A percentile compares a stretch with the other conserved stretches of the same genome.
phyloP scores from a whole-genome alignment of 2,113 vertebrate species.

The Blennius ocellaris region DNA sequence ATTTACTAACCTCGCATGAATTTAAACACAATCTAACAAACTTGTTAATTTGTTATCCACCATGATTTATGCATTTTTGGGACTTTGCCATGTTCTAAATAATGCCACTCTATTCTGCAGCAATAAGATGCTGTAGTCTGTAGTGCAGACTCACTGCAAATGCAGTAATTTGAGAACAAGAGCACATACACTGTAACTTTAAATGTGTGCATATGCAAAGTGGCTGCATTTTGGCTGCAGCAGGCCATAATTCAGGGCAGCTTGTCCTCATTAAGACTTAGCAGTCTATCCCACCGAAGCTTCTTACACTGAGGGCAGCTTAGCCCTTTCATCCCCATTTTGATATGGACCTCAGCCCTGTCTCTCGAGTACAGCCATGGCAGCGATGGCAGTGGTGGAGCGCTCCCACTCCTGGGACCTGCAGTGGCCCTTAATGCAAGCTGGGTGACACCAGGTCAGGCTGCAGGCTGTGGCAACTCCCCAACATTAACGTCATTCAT shows the following conservation, averaged over 20 bases:
- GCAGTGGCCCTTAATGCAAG: slow-evolving; percentile 28
- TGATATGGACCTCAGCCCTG: slow-evolving; percentile 64
- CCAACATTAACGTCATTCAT: slow-evolving; percentile 44
- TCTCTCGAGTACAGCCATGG: slow-evolving; percentile 22
- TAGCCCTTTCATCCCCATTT: slow-evolving; percentile 69
- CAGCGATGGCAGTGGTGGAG: slow-evolving; percentile 26
- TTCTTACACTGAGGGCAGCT: slow-evolving; percentile 68
- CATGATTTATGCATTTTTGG: neutral
- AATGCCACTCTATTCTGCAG: too few species aligned
- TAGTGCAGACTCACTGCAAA: neutral
- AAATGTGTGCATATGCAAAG: slow-evolving; percentile 19
- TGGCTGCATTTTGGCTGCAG: slow-evolving; percentile 22
- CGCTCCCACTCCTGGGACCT: slow-evolving; percentile 25
- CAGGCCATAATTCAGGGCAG: slow-evolving; percentile 70
- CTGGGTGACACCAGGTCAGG: slow-evolving; percentile 36
- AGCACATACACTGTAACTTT: neutral
- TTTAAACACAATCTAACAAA: too few species aligned
- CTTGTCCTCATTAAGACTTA: slow-evolving; percentile 78
- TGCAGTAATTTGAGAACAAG: neutral
- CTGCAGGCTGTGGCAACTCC: slow-evolving; percentile 19
- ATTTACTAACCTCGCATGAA: too few species aligned
- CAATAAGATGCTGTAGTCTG: too few species aligned
- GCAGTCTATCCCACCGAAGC: slow-evolving; percentile 69
- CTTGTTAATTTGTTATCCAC: neutral
- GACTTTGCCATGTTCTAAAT: neutral